Evolutionary conservation across 2,888 invertebrate genomes (phyloP).

Genomic region (Thyatira batis): DNA sequence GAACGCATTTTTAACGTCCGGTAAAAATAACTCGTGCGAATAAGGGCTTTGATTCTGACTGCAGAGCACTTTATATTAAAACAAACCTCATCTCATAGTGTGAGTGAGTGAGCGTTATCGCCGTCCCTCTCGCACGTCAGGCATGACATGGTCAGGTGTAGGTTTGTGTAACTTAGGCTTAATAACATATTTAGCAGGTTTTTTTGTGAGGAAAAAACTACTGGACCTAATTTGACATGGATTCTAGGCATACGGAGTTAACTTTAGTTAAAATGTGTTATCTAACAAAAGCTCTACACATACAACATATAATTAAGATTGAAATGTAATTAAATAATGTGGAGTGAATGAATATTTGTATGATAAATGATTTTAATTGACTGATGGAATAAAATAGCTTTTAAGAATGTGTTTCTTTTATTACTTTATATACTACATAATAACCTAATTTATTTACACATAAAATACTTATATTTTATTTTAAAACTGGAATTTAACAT

Average conservation of each 20-base stretch:
- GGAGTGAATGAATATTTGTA: neutral
- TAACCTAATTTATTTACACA: neutral
- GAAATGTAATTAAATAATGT: neutral
- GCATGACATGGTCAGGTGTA: neutral
- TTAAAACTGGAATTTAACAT: too few relatives aligned
- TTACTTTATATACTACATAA: neutral
- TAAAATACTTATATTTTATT: neutral
- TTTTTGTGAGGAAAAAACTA: too few relatives aligned
- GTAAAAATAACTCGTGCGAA: too few relatives aligned
- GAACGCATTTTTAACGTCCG: too few relatives aligned
- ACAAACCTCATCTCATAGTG: too few relatives aligned
- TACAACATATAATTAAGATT: neutral
- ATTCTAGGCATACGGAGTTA: too few relatives aligned
- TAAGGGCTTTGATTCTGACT: too few relatives aligned
- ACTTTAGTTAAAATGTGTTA: too few relatives aligned
- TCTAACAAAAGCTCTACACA: neutral
- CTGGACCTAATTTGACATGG: too few relatives aligned
- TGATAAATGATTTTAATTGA: conserved; percentile 1
- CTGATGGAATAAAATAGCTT: conserved; percentile 2
- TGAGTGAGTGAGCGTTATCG: too few relatives aligned
- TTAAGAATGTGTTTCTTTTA: neutral
- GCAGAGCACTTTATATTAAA: too few relatives aligned
- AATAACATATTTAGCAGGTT: neutral
- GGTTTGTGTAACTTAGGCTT: neutral
- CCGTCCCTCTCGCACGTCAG: too few relatives aligned